Base-by-base conservation (phyloP, 2,888 invertebrate genomes). In the Pycnomerus fuliginosus region DNA sequence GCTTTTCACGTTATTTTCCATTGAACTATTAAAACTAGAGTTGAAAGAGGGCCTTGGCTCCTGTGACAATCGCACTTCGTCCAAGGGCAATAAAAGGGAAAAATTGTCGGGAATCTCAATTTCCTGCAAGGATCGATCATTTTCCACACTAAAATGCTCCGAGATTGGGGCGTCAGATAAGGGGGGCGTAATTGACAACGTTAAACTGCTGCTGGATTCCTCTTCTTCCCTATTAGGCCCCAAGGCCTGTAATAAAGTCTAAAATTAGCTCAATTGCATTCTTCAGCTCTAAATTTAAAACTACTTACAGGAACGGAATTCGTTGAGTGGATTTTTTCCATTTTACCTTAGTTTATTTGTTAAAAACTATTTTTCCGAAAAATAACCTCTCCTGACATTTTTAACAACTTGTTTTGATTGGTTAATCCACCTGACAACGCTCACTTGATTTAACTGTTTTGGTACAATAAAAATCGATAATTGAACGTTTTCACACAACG, bases 51-150 rank as follows among this genome's bases (percentile, higher is more conserved):
- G 46, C 3, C 55, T 56, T 25, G 50, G 50, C 52, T 65, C 61
- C 44, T 62, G 60, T 2, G 61, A 58, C 20, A 25, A 60, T 54
- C 34, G 51, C 47, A 16, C 50, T n/a, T 46, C 39, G 13, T 54
- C 56, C 14, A 55, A 45, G n/a, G 52, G 29, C 10, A 10, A 31
- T 20, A 61, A 56, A 12, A 50, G 37, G 7, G 52, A 48, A 34
- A 55, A 48, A 39, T 48, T 53, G 10, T 52, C 48, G 17, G 61
- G 61, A 36, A 33, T 39, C 14, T 38, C 31, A 16, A 73, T 70
- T 64, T 73, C 73, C 43, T 69, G 67, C 38, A 68, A 58, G 1
- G 72, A 72, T 17, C 72, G 56, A 53, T 73, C 73, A 53, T 71
- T 68, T 59, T 73, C 72, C 8, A 69, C 42, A 47, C 69, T 70